These are phyloP conservation scores for Arbacia lixula DNA, from an alignment of 53 echinoderm and acorn worm species.

Conservation along the genomic window DNA sequence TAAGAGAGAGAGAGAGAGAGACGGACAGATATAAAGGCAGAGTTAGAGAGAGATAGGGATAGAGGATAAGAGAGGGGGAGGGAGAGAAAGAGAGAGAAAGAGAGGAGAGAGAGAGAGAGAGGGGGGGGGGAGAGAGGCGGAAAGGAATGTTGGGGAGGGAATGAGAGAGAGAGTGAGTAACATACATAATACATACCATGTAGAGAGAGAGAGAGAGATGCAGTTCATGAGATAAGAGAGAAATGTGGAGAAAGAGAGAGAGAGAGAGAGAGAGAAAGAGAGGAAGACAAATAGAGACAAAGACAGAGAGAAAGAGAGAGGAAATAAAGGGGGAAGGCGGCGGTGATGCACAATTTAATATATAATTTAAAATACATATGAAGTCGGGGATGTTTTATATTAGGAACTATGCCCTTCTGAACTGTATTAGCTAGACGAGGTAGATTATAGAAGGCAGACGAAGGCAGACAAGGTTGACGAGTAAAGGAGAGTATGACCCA, in stretches of 20 bases:
- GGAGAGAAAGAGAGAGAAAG: background rate
- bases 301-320: background rate
- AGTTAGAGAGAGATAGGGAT: background rate
- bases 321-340: background rate
- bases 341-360: no score
- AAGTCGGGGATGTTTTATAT: no score
- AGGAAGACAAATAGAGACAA: background rate
- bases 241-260: background rate
- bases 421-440: no score
- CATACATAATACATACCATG: background rate
- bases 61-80: background rate
- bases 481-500: no score
- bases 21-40: background rate
- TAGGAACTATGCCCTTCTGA: no score
- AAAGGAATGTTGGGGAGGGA: background rate
- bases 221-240: background rate
- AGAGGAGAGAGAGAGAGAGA: background rate
- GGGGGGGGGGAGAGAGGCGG: background rate
- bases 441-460: no score
- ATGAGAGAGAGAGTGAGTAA: background rate
- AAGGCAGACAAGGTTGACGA: no score
- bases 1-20: background rate
- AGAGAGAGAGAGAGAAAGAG: background rate
- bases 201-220: slow-evolving; percentile 5
- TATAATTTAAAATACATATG: no score